These are phyloP conservation scores for Pygoscelis adeliae DNA, from an alignment of 2,113 vertebrate species.

Conservation along the genomic window DNA sequence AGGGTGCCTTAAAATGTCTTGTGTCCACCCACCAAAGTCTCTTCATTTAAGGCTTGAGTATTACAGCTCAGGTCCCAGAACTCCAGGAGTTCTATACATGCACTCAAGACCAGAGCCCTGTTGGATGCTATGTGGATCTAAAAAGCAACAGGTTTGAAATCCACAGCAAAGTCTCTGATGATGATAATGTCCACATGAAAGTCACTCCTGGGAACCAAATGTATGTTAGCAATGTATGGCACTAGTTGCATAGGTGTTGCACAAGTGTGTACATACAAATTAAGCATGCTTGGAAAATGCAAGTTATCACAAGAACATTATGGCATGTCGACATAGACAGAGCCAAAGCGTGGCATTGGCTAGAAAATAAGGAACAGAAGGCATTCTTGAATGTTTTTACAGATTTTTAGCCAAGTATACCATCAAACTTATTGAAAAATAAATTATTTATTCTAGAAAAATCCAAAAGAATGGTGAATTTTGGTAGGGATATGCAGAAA, in stretches of 20 bases:
- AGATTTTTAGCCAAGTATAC: background rate
- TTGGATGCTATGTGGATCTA: background rate
- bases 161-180: background rate
- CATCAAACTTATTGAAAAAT: background rate
- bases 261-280: background rate
- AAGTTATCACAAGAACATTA: background rate
- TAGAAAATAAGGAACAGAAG: background rate
- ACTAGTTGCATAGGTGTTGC: background rate
- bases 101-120: background rate
- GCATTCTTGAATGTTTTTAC: background rate
- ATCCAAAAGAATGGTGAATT: background rate
- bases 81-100: background rate
- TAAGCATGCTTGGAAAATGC: background rate
- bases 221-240: background rate
- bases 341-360: background rate
- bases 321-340: background rate
- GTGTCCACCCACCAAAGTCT: background rate
- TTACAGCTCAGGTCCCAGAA: rapidly evolving
- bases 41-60: background rate
- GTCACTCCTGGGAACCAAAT: background rate
- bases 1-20: background rate
- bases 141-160: background rate
- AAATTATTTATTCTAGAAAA: background rate
- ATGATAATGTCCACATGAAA: background rate
- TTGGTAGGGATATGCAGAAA: background rate